Evolutionary conservation across 1,140 invertebrate genomes (phyloP).

Genomic region (Hesperophylax magnus): DNA sequence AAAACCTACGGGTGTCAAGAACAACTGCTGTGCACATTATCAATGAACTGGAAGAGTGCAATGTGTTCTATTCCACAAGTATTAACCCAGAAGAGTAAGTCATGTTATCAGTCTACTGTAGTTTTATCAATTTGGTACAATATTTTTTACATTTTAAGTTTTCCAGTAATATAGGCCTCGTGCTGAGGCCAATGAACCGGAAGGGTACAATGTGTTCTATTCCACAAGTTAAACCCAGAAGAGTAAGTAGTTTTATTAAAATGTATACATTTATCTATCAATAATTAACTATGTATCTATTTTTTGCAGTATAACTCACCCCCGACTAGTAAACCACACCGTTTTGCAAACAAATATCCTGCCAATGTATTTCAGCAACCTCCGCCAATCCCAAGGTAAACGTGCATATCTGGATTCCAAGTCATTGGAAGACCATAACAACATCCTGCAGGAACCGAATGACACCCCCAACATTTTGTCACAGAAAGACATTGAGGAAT

Average conservation of each 20-base stretch:
- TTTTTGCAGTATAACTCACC: neutral
- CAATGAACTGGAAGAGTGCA: neutral
- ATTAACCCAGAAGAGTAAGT: constrained; percentile 1
- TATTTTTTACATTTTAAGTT: no score
- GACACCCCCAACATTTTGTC: neutral
- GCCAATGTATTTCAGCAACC: neutral
- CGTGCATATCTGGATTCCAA: neutral
- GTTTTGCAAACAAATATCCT: neutral
- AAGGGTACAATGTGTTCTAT: neutral
- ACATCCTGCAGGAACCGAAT: neutral
- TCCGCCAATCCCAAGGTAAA: neutral
- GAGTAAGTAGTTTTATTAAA: neutral
- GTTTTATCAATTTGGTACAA: no score
- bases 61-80: neutral
- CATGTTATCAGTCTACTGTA: neutral
- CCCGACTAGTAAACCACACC: neutral
- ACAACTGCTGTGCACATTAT: neutral
- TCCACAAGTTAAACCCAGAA: neutral
- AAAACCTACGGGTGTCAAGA: neutral
- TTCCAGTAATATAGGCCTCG: no score
- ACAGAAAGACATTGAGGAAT: neutral
- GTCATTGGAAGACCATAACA: neutral
- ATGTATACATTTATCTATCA: neutral
- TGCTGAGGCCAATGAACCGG: neutral
- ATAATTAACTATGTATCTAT: neutral